These are phyloP conservation scores for Cynopterus sphinx DNA, from an alignment of 2,797 vertebrate genomes.

Conservation along the genomic window DNA sequence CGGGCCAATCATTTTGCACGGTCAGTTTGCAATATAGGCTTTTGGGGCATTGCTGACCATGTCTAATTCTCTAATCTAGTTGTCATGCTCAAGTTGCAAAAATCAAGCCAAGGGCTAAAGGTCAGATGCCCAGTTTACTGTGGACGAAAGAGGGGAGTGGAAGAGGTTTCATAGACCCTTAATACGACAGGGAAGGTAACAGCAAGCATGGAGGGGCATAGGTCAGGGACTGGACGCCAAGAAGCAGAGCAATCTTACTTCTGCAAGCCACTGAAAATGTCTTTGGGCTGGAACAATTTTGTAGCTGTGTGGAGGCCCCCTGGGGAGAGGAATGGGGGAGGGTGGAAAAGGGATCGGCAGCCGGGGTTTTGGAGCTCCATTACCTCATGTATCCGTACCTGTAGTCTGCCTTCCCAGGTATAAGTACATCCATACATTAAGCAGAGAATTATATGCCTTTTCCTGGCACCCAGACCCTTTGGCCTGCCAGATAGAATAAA, in stretches of 20 bases:
- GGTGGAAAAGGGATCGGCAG: fast-evolving
- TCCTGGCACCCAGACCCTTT: neutral
- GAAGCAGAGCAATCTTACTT: too few species aligned
- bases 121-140: neutral
- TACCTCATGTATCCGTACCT: too few species aligned
- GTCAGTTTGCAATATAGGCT: neutral
- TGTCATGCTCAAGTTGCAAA: conserved; percentile 1
- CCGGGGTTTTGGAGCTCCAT: neutral
- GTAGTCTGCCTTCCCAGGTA: fast-evolving
- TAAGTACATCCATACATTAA: neutral
- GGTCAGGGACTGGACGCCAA: neutral
- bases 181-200: neutral
- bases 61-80: conserved; percentile 44
- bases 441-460: neutral
- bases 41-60: neutral
- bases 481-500: neutral
- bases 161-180: neutral
- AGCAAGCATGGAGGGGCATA: fast-evolving
- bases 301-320: neutral
- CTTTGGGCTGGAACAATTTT: neutral
- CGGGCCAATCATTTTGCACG: neutral
- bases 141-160: neutral
- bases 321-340: fast-evolving
- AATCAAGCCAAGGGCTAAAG: conserved; percentile 20
- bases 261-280: neutral